phyloP scores from a whole-genome alignment of 1,140 invertebrate genomes.

The Archegozetes longisetosus region DNA sequence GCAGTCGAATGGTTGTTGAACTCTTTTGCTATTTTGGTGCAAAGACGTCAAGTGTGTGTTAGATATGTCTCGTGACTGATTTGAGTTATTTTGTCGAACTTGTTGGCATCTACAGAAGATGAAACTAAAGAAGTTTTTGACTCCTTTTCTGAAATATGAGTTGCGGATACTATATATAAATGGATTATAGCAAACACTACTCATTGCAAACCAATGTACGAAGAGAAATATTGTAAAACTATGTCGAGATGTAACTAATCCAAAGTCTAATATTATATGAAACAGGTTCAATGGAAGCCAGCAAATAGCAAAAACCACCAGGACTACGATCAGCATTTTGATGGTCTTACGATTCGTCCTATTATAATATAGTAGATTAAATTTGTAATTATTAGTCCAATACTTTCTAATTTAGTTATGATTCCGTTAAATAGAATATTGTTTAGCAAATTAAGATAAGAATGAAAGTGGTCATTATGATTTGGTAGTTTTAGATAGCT shows the following conservation, averaged over 20 bases:
- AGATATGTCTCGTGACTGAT: no score
- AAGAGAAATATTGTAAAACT: conserved; percentile 55
- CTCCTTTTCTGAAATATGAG: neutral
- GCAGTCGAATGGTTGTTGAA: no score
- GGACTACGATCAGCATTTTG: conserved; percentile 36
- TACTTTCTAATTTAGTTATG: no score
- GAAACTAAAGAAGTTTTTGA: neutral
- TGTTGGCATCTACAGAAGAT: neutral
- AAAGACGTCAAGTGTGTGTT: no score
- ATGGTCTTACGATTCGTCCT: conserved; percentile 31
- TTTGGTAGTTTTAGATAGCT: no score
- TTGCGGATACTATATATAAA: neutral
- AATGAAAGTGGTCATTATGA: no score
- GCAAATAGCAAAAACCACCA: conserved; percentile 32
- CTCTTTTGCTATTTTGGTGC: no score
- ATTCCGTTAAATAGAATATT: no score
- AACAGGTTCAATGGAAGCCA: conserved; percentile 33
- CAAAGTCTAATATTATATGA: conserved; percentile 31
- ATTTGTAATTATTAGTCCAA: no score
- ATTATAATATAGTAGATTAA: no score
- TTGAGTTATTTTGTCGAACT: neutral
- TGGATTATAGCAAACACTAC: neutral
- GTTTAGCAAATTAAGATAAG: no score
- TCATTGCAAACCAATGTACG: conserved; percentile 82
- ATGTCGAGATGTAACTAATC: conserved; percentile 34